A percentile compares a stretch with the other conserved stretches of the same genome.
Conservation (phyloP, 2,888 invertebrate species). For the Cephus pygmeus region DNA sequence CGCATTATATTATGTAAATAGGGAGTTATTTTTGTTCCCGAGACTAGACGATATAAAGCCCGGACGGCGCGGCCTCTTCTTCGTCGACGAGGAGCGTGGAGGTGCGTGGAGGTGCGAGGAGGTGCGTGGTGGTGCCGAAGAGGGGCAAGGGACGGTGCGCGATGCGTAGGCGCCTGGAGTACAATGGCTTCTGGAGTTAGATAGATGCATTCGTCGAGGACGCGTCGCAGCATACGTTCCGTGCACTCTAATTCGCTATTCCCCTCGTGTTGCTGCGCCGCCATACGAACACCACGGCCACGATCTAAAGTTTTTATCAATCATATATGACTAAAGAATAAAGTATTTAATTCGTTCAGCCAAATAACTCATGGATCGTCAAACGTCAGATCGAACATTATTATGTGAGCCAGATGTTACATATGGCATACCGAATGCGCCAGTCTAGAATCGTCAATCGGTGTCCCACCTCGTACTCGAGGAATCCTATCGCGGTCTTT, state of each 20-base stretch:
- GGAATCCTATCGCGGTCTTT: background rate
- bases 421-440: no score
- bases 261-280: background rate
- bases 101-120: no score
- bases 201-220: conserved; percentile 9
- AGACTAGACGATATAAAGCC: conserved; percentile 12
- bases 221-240: background rate
- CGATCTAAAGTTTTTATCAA: background rate
- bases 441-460: background rate
- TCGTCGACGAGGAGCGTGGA: background rate
- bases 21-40: conserved; percentile 34
- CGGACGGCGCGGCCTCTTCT: background rate
- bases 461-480: background rate
- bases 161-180: conserved; percentile 5
- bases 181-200: conserved; percentile 5
- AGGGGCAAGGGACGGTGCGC: background rate
- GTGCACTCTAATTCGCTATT: background rate
- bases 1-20: conserved; percentile 45
- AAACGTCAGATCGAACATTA: no score
- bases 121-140: background rate
- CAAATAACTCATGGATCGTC: no score
- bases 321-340: no score
- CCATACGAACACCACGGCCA: background rate
- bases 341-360: no score
- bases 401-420: no score